Percentiles rank a stretch among this genome's conserved stretches.
phyloP scores from a whole-genome alignment of 2,113 vertebrate species.

The Meles meles region DNA sequence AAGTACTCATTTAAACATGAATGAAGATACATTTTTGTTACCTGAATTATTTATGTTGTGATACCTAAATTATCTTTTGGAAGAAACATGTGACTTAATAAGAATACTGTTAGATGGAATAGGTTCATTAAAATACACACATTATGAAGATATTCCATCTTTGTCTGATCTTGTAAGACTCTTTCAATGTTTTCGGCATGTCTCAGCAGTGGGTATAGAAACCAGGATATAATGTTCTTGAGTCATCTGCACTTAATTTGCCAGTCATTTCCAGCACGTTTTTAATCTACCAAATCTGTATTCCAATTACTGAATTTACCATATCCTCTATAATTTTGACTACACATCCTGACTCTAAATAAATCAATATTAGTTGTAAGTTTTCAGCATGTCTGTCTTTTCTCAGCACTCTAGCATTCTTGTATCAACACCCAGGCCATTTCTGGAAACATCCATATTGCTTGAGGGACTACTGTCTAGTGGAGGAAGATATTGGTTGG shows the following conservation, averaged over 20 bases:
- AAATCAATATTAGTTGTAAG: too few species aligned
- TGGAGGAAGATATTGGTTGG: too few species aligned
- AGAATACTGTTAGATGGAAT: not conserved
- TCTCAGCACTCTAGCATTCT: not conserved
- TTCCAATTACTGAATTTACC: not conserved
- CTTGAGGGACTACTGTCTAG: not conserved
- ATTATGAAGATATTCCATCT: not conserved
- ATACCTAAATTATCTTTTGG: not conserved
- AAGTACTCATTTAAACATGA: not conserved
- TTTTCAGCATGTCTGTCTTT: not conserved
- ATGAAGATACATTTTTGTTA: not conserved
- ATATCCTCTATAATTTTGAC: not conserved
- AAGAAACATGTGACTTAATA: too few species aligned
- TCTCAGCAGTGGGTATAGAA: not conserved
- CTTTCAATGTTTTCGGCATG: not conserved
- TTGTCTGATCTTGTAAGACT: not conserved
- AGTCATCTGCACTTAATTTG: not conserved
- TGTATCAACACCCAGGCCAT: not conserved
- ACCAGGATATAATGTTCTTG: not conserved
- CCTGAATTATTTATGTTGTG: not conserved
- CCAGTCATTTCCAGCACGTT: not conserved
- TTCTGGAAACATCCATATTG: not conserved
- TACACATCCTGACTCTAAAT: not conserved
- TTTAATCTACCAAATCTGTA: not conserved
- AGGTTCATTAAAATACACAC: not conserved